Evolutionary conservation across 2,113 vertebrate species (phyloP).

Genomic region (Motacilla tschutschensis): DNA sequence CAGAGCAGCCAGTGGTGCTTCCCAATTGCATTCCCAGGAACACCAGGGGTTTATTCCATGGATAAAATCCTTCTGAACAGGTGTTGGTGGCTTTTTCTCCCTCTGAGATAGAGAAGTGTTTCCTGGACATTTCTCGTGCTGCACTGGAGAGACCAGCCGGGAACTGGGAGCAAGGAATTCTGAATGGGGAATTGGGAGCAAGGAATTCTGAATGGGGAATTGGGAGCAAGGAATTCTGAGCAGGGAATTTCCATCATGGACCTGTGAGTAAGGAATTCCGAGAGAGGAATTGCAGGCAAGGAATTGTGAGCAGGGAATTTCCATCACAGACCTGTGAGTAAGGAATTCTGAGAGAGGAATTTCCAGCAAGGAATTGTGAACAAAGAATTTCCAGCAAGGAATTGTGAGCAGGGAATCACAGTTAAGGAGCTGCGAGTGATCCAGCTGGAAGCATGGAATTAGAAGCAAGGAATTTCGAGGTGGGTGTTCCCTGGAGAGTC

Average conservation of each 20-base stretch:
- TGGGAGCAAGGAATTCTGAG: neutral
- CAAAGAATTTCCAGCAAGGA: rapidly evolving
- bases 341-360: neutral
- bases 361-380: neutral
- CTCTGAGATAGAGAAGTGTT: neutral
- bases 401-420: neutral
- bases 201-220: too few species aligned
- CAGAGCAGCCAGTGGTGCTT: neutral
- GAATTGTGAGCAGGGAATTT: neutral
- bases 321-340: rapidly evolving
- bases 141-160: neutral
- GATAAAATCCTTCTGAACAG: neutral
- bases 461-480: neutral
- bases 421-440: neutral
- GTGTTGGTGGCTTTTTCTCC: neutral
- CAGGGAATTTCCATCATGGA: neutral
- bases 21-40: neutral
- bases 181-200: rapidly evolving
- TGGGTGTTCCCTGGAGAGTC: neutral
- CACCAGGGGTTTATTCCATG: neutral
- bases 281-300: neutral
- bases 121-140: neutral
- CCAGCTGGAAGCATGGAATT: neutral
- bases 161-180: neutral
- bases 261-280: rapidly evolving